Evolutionary conservation across 2,113 vertebrate genomes (phyloP), one percentile per base, ranked within the genome.

Genomic region (Tetrao urogallus): DNA sequence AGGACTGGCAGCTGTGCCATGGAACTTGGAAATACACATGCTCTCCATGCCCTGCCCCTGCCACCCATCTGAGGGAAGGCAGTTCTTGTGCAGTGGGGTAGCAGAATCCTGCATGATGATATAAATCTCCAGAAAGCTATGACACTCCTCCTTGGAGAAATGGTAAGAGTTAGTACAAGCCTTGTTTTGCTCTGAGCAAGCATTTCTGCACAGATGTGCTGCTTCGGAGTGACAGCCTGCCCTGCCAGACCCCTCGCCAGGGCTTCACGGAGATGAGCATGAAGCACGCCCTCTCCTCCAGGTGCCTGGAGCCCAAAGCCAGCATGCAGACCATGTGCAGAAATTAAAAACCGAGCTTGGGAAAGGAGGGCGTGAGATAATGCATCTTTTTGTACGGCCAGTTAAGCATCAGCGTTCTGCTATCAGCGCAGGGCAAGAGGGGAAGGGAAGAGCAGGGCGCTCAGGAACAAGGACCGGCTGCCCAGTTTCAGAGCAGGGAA

Each of bases 331-430:
- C 32, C 22, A 2, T 2, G 32, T 19, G 32, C 10, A 83, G 52
- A 90, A 92, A 95, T 83, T 64, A 86, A 92, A 90, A 92, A 11
- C 17, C 64, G 20, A 73, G 81, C 67, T 69, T 40, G 69, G 38
- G 32, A 75, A 78, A 86, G 36, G 22, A 86, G 32, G 69, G 20
- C 21, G 38, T 60, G 82, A 93, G 76, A 90, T 71, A 50, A 91
- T 22, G 6, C 28, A 74, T 50, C 2, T 38, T 90, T 94, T 86
- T 25, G 72, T 15, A 42, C 0, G 16, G 63, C 13, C 6, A 4
- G 58, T 47, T 82, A 90, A 2, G 3, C 76, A 94, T 60, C 64
- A 64, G 47, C 0, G 0, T 13, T 76, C 15, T 6, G 18, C 30
- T 63, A 45, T 75, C 80, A 47, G 54, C 11, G 57, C 60, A 82